Conservation (phyloP, 2,797 vertebrate species). For the Paramormyrops hopkinsi region DNA sequence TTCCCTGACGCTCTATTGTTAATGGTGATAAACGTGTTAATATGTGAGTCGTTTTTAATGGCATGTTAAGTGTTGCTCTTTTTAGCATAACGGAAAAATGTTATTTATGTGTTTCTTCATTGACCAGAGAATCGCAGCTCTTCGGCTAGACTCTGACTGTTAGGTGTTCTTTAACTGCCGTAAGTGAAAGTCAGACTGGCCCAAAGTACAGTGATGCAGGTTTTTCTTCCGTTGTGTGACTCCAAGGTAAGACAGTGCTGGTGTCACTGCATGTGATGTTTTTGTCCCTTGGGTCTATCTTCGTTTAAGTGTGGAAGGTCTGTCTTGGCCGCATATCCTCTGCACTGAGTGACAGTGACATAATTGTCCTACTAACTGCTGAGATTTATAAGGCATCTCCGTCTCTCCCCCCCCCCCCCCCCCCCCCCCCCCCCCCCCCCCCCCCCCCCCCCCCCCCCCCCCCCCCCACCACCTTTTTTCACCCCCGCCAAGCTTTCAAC, state of each 20-base stretch:
- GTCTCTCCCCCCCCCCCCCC: conserved; percentile 22
- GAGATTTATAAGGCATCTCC: conserved; percentile 32
- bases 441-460: too few species aligned
- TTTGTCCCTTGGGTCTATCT: not conserved
- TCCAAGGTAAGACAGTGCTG: not conserved
- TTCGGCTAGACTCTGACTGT: not conserved
- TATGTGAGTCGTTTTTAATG: not conserved
- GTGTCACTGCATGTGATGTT: too few species aligned
- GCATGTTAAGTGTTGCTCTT: not conserved
- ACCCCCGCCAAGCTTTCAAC: too few species aligned
- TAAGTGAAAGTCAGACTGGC: not conserved
- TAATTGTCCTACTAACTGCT: conserved; percentile 29
- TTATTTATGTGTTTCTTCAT: not conserved
- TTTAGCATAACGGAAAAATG: not conserved
- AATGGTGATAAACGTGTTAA: not conserved
- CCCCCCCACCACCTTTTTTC: too few species aligned
- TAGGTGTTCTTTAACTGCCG: not conserved
- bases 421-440: too few species aligned
- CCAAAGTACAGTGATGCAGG: not conserved
- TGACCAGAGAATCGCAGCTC: not conserved
- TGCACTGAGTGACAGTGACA: conserved; percentile 30
- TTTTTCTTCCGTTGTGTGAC: not conserved
- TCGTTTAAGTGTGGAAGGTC: conserved; percentile 14
- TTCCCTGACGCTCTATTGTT: not conserved
- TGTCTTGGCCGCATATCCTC: conserved; percentile 26